Evolutionary conservation across 1,140 invertebrate species (phyloP).

Genomic region (Aphidius gifuensis): DNA sequence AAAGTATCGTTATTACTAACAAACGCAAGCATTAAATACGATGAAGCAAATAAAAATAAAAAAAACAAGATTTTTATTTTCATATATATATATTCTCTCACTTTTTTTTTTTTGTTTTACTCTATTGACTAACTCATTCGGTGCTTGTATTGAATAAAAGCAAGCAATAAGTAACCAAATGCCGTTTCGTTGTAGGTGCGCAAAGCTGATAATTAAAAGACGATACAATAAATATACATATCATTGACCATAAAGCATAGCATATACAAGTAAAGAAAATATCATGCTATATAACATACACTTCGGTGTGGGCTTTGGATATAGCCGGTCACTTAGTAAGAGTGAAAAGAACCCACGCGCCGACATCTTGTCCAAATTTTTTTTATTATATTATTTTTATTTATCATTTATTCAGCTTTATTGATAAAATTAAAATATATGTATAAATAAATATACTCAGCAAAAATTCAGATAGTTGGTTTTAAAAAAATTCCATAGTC

Average conservation of each 20-base stretch:
- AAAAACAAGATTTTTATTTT: constrained; percentile 1
- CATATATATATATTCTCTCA: background rate
- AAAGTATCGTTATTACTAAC: constrained; percentile 16
- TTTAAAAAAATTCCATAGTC: too few relatives aligned
- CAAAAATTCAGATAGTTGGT: too few relatives aligned
- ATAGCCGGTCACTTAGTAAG: background rate
- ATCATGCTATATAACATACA: background rate
- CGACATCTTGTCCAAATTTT: constrained; percentile 41
- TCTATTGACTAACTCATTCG: too few relatives aligned
- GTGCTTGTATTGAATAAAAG: constrained; percentile 11
- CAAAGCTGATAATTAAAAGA: constrained; percentile 56
- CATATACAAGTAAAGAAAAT: background rate
- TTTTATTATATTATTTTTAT: constrained; percentile 30
- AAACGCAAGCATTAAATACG: constrained; percentile 31
- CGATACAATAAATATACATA: constrained; percentile 56
- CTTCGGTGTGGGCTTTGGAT: constrained; percentile 35
- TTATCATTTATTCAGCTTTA: background rate
- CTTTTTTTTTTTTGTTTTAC: too few relatives aligned
- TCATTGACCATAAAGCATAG: constrained; percentile 53
- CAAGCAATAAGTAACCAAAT: constrained; percentile 52
- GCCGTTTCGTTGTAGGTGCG: constrained; percentile 52
- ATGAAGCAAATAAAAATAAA: constrained; percentile 4
- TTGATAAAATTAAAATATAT: background rate
- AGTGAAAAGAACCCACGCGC: constrained; percentile 44
- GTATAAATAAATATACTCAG: too few relatives aligned